Conservation (phyloP, 2,113 vertebrate species). For the Pseudolaguvia tuberculata region DNA sequence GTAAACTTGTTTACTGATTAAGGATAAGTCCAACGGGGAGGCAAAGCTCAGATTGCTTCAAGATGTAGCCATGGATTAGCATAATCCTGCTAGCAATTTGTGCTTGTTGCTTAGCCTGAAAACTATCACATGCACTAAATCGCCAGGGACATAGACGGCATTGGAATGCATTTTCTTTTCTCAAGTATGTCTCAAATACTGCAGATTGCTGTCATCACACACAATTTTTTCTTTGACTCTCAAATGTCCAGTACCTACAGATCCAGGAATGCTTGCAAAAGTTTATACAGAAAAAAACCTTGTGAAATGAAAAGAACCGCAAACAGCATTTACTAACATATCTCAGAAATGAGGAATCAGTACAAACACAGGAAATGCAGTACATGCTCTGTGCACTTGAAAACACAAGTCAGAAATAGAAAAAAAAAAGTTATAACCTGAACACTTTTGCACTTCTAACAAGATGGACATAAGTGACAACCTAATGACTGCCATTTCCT, state of each 20-base stretch:
- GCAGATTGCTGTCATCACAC: slow-evolving; percentile 24
- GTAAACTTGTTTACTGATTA: slow-evolving; percentile 36
- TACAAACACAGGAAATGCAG: not conserved
- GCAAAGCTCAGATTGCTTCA: slow-evolving; percentile 17
- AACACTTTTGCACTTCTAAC: not conserved
- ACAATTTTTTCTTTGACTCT: slow-evolving; percentile 27
- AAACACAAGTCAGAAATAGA: not conserved
- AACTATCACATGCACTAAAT: slow-evolving; percentile 39
- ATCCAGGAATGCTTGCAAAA: no score
- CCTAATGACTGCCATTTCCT: not conserved
- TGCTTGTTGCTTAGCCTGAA: slow-evolving; percentile 23
- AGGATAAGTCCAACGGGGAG: slow-evolving; percentile 33
- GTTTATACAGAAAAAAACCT: no score
- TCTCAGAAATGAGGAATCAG: not conserved
- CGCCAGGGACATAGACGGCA: slow-evolving; percentile 13
- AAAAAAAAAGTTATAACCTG: not conserved
- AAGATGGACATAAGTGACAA: slow-evolving; percentile 3
- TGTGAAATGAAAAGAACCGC: no score
- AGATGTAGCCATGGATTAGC: slow-evolving; percentile 46
- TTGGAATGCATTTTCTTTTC: slow-evolving; percentile 25
- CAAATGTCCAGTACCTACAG: slow-evolving; percentile 26
- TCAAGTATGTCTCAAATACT: slow-evolving; percentile 1
- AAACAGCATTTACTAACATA: no score
- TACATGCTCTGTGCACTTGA: not conserved
- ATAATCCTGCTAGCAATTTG: slow-evolving; percentile 45